phyloP scores from a whole-genome alignment of 2,113 vertebrate species.

The Grantiella picta region DNA sequence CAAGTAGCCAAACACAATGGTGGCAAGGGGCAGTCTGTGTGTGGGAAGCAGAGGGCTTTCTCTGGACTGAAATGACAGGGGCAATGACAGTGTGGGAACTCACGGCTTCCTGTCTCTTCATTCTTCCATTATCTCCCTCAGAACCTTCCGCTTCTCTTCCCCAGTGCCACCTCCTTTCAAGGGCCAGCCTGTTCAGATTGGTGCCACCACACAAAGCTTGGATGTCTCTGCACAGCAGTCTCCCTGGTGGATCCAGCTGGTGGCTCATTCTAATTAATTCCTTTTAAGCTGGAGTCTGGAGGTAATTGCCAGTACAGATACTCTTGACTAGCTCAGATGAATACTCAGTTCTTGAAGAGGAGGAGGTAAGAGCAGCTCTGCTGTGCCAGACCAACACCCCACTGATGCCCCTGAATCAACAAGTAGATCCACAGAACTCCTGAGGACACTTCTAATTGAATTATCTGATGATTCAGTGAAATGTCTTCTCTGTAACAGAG shows the following conservation, averaged over 20 bases:
- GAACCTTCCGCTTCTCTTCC: not conserved
- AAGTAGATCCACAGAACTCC: not conserved
- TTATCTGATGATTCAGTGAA: not conserved
- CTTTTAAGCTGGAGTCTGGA: not conserved
- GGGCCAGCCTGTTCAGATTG: not conserved
- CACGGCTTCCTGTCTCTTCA: not conserved
- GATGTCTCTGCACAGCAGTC: not conserved
- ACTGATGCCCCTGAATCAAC: not conserved
- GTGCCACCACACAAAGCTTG: slow-evolving; percentile 7
- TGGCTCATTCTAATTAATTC: not conserved
- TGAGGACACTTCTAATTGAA: not conserved
- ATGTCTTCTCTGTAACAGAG: not conserved
- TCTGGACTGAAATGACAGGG: not conserved
- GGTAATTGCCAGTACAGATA: not conserved
- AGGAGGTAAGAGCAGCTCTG: not conserved
- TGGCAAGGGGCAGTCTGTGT: not conserved
- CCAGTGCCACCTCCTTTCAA: not conserved
- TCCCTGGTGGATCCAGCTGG: not conserved
- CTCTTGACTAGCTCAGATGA: slow-evolving; percentile 40
- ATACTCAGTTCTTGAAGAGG: not conserved
- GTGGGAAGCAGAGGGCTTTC: not conserved
- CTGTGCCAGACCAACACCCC: not conserved
- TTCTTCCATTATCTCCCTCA: not conserved
- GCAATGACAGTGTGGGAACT: not conserved
- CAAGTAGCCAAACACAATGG: not conserved